Base-by-base conservation (phyloP, 2,113 vertebrate genomes). In the Sebastes schlegelii region DNA sequence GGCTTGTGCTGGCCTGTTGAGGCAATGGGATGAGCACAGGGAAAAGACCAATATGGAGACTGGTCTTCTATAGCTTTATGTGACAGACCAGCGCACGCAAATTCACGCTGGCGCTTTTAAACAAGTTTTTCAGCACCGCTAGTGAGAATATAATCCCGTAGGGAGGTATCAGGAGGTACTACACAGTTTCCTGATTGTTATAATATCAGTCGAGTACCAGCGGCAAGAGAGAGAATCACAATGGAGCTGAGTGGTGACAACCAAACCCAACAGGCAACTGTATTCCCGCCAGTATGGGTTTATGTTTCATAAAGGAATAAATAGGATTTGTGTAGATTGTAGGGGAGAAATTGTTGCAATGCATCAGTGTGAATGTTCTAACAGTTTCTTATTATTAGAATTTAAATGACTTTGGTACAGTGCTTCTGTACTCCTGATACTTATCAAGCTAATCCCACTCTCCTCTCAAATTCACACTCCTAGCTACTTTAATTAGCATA, bases 401-500 rank as follows among this genome's bases (percentile, higher is more conserved):
- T 95, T 95, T 93, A 95, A 95, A 95, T 95, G 94, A 95, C 92
- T 94, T 94, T 92, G 92, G 94, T 95, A 95, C 94, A 94, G 92
- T 94, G 86, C 90, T 93, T 95, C 94, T 95, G 93, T 96, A 93
- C 92, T 94, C 83, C 92, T 94, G 95, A 95, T 96, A 92, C 93
- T 96, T 95, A 96, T 96, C 95, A 87, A 90, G 84, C 89, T 96
- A 96, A 96, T 96, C 95, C 95, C 91, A 93, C 93, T 93, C 94
- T 94, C 89, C 93, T 92, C 94, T 94, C 89, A 94, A 87, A 94
- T 94, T 95, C 93, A 79, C 89, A 94, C 94, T 95, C 92, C 92
- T 91, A 95, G 94, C 94, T 92, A 95, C 91, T 87, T 94, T 96
- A 96, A 95, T 96, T 96, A 96, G 93, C 95, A 95, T 95, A 96